Conservation (phyloP, 2,797 vertebrate species). For the Gorsachius magnificus region DNA sequence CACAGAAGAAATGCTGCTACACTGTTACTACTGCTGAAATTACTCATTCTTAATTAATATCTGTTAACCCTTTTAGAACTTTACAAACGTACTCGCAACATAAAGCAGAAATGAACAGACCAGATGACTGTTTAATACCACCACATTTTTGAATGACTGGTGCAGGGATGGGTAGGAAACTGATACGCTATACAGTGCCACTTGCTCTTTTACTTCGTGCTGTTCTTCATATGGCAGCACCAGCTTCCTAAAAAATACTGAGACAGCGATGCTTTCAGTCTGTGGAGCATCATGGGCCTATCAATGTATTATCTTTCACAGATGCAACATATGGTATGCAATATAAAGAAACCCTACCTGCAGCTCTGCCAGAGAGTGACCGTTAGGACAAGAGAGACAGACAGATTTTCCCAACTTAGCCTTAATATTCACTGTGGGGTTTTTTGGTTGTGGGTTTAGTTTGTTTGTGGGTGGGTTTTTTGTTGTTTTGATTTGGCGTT, state of each 20-base stretch:
- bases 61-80: neutral
- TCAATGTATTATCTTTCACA: neutral
- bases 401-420: neutral
- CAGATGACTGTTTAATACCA: neutral
- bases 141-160: neutral
- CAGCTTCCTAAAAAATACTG: neutral
- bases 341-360: neutral
- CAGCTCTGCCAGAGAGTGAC: neutral
- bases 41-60: neutral
- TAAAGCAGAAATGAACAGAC: neutral
- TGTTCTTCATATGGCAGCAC: neutral
- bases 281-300: neutral
- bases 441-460: no score
- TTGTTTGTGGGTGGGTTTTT: neutral
- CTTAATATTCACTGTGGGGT: neutral
- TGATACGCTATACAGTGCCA: fast-evolving
- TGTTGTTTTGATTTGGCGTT: no score
- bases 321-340: neutral
- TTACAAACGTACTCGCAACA: neutral
- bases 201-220: neutral
- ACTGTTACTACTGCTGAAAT: neutral
- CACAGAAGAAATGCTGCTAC: neutral
- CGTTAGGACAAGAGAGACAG: neutral
- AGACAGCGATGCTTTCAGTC: neutral
- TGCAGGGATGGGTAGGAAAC: fast-evolving